Percentiles rank a stretch among this genome's conserved stretches.
Evolutionary conservation across 2,888 invertebrate species (phyloP).

Genomic region (Ceratothoa steindachneri): DNA sequence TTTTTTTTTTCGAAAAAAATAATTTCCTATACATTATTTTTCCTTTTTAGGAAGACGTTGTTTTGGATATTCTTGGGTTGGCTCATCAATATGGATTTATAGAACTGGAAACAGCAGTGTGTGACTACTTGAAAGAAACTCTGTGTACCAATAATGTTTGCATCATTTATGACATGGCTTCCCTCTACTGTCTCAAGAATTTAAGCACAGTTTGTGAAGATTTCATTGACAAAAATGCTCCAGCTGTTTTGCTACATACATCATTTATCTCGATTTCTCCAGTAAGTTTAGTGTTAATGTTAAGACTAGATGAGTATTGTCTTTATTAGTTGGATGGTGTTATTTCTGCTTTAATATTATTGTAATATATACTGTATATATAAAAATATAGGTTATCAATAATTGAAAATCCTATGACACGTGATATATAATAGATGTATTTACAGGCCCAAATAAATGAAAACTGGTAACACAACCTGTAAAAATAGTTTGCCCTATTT

Average conservation of each 20-base stretch:
- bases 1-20: no score
- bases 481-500: no score
- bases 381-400: neutral
- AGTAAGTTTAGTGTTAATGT: conserved; percentile 57
- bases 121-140: conserved; percentile 84
- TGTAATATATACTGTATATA: neutral
- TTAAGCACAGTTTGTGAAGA: conserved; percentile 74
- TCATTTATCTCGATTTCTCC: conserved; percentile 78
- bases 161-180: conserved; percentile 87
- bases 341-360: neutral
- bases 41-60: conserved; percentile 54
- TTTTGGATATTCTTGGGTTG: conserved; percentile 68
- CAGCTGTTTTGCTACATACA: conserved; percentile 76
- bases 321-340: no score
- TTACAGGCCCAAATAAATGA: no score
- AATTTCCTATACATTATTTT: no score
- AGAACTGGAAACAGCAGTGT: conserved; percentile 84
- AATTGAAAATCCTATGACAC: no score
- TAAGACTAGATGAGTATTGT: no score
- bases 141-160: conserved; percentile 86
- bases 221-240: conserved; percentile 85
- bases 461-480: no score
- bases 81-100: conserved; percentile 94
- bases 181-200: conserved; percentile 62
- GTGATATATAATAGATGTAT: no score